Evolutionary conservation across 2,888 invertebrate genomes (phyloP).

Genomic region (Stomorhina lunata): DNA sequence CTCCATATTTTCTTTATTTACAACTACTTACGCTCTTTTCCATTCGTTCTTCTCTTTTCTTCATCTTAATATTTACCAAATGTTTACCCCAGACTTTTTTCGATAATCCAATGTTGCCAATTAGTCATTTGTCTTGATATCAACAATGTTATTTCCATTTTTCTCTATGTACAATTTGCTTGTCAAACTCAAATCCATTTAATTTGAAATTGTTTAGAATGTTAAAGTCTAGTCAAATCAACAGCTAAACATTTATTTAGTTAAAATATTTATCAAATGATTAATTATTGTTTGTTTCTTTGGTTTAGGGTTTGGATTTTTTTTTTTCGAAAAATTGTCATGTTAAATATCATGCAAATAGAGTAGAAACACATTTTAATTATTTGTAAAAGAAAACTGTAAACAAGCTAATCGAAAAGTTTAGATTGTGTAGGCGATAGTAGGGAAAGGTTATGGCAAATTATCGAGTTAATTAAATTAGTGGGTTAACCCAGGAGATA

Average conservation of each 20-base stretch:
- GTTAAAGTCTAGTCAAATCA: conserved; percentile 1
- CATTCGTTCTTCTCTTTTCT: too few relatives aligned
- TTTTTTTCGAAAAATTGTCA: background rate
- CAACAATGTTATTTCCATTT: conserved; percentile 3
- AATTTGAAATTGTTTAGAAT: background rate
- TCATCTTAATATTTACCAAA: background rate
- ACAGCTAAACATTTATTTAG: conserved; percentile 1
- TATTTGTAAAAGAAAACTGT: background rate
- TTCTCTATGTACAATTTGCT: background rate
- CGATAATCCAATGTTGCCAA: background rate
- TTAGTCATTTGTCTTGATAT: background rate
- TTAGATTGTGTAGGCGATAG: too few relatives aligned
- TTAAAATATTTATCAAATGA: conserved; percentile 5
- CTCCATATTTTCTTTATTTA: too few relatives aligned
- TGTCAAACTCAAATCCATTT: background rate
- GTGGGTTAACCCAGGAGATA: too few relatives aligned
- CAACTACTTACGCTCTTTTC: too few relatives aligned
- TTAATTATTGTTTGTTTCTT: background rate
- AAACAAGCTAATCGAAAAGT: background rate
- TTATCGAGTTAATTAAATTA: too few relatives aligned
- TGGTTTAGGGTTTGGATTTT: background rate
- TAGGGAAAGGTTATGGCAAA: too few relatives aligned
- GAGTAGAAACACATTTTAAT: background rate
- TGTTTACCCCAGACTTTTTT: background rate
- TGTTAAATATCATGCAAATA: background rate